A percentile compares a stretch with the other conserved stretches of the same genome.
These are phyloP conservation scores for Molanna angustata DNA, from an alignment of 2,888 invertebrate species.

Conservation along the genomic window DNA sequence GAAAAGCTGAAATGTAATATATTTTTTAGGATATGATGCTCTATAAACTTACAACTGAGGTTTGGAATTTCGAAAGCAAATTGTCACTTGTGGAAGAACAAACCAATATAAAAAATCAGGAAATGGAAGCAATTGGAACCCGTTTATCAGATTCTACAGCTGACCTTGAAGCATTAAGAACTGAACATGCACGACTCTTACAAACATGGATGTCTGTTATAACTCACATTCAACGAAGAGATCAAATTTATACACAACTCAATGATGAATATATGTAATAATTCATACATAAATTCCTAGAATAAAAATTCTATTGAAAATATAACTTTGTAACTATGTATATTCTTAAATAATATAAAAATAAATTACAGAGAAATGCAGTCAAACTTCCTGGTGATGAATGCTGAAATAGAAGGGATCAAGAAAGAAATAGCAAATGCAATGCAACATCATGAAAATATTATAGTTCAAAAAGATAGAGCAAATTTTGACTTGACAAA, in stretches of 20 bases:
- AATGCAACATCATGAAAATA: constrained; percentile 63
- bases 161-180: constrained; percentile 68
- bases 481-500: constrained; percentile 55
- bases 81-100: constrained; percentile 63
- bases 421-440: constrained; percentile 65
- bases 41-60: constrained; percentile 65
- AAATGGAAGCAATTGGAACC: constrained; percentile 57
- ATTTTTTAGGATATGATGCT: constrained; percentile 60
- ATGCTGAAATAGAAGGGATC: constrained; percentile 61
- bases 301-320: no score
- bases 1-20: background rate
- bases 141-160: constrained; percentile 67
- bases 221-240: constrained; percentile 65
- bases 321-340: no score
- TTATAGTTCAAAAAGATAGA: constrained; percentile 60
- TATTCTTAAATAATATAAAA: no score
- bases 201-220: constrained; percentile 75
- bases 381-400: constrained; percentile 55
- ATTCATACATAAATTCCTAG: no score
- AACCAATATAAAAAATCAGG: constrained; percentile 60
- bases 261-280: constrained; percentile 58
- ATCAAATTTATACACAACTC: constrained; percentile 62
- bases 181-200: constrained; percentile 66
- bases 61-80: constrained; percentile 68
- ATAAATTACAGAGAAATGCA: constrained; percentile 59